A percentile compares a stretch with the other conserved stretches of the same genome.
Conservation (phyloP, 64 coral and sea anemone species). For the Montipora capricornis region DNA sequence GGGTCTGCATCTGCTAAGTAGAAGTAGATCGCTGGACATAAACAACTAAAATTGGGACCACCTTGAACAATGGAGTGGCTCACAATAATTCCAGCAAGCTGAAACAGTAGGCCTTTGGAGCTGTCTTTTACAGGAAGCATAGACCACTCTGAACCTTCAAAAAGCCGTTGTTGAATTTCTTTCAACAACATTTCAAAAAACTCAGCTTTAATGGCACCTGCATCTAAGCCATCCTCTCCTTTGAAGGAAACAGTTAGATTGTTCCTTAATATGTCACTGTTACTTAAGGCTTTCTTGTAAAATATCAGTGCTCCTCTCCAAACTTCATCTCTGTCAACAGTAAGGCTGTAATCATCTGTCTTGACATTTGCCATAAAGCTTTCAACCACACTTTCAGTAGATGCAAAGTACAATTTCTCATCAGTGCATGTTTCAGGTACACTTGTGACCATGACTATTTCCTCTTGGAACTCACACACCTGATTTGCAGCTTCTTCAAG, state of each 20-base stretch:
- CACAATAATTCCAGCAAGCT: no score
- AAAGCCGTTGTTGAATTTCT: no score
- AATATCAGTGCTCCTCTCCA: conserved; percentile 46
- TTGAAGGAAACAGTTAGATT: conserved; percentile 50
- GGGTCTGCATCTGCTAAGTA: no score
- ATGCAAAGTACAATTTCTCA: conserved; percentile 2
- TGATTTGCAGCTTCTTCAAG: conserved; percentile 19
- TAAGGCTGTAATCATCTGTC: conserved; percentile 25
- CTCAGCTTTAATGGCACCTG: no score
- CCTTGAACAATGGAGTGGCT: no score
- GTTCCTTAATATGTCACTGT: conserved; percentile 27
- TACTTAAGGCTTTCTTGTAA: conserved; percentile 31
- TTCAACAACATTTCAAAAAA: no score
- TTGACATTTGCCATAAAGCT: background rate
- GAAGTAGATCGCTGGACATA: no score
- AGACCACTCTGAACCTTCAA: no score
- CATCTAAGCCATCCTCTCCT: background rate
- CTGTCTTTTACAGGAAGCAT: no score
- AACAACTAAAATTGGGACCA: no score
- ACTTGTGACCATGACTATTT: background rate
- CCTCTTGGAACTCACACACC: conserved; percentile 4
- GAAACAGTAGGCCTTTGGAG: no score
- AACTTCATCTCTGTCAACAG: conserved; percentile 41
- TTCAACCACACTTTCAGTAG: conserved; percentile 42
- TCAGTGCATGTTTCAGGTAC: conserved; percentile 2